Base-by-base conservation (phyloP, 2,888 invertebrate species). In the Leucania comma region DNA sequence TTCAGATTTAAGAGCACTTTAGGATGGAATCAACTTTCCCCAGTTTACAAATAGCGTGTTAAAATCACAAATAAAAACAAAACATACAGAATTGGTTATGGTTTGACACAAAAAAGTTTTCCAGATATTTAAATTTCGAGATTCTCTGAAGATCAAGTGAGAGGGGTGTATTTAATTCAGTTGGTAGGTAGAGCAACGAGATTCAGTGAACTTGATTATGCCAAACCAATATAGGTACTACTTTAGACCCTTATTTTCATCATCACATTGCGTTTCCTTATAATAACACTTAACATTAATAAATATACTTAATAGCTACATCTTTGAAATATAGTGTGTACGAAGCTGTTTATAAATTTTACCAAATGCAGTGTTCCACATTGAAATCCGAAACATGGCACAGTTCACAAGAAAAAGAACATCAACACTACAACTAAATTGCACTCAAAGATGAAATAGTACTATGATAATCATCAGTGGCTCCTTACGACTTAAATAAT, bases 1-100 rank as follows among this genome's bases (percentile, higher is more conserved):
- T 91, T 93, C 90, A 92, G 93, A 91, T 91, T 92, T 95, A 95
- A 95, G 95, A 95, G 95, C 95, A 95, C 95, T 95, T 95, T 87
- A 93, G 95, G 95, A 95, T 95, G 95, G 95, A 95, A 94, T 95
- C 93, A 94, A 89, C 92, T 90, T 93, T 92, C 85, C 88, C 90
- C 92, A 92, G 92, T 92, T 93, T 91, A 91, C 88, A 88, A 91
- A 92, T 88, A 91, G 90, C 87, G 86, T 91, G 90, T 89, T 88
- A 89, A 83, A 86, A 88, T 87, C 85, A 89, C 88, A 85, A 81
- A 87, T 86, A 87, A 86, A 90, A 90, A 88, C 86, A 88, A 89
- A 91, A 90, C 88, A 89, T 87, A 91, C 83, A 87, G 84, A 80
- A 80, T 82, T 78, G 68, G 65, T 83, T 75, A 73, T 83, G 81